Percentiles rank a stretch among this genome's conserved stretches.
phyloP scores from a whole-genome alignment of 2,888 invertebrate genomes.

The Oscheius sp. region DNA sequence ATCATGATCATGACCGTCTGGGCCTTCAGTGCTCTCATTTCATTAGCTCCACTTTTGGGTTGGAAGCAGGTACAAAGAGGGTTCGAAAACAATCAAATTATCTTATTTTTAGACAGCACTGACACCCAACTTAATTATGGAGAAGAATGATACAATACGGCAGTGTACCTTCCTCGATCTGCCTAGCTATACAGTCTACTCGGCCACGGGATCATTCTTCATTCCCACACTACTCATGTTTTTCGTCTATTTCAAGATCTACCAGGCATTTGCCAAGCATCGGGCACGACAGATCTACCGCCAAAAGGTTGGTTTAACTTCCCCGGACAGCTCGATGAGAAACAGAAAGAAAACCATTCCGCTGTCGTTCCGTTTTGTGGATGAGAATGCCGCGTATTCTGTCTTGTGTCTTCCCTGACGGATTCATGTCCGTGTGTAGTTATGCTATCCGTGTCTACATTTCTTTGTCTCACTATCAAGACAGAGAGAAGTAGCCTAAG shows the following conservation, averaged over 20 bases:
- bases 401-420: slow-evolving; percentile 31
- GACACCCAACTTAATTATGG: slow-evolving; percentile 51
- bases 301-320: slow-evolving; percentile 67
- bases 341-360: background rate
- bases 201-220: slow-evolving; percentile 87
- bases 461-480: background rate
- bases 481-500: background rate
- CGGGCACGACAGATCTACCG: slow-evolving; percentile 74
- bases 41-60: slow-evolving; percentile 76
- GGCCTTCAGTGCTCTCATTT: slow-evolving; percentile 75
- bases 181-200: slow-evolving; percentile 75
- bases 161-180: slow-evolving; percentile 72
- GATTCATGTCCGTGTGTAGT: slow-evolving; percentile 23
- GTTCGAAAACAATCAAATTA: slow-evolving; percentile 12
- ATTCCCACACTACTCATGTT: slow-evolving; percentile 99
- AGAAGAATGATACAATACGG: slow-evolving; percentile 50
- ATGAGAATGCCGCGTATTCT: slow-evolving; percentile 37
- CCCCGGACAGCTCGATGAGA: background rate
- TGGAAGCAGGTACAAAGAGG: slow-evolving; percentile 73
- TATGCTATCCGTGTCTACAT: slow-evolving; percentile 9
- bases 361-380: slow-evolving; percentile 37
- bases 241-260: slow-evolving; percentile 98
- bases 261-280: slow-evolving; percentile 76
- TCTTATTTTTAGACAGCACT: slow-evolving; percentile 46
- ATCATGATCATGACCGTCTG: slow-evolving; percentile 75